phyloP scores from a whole-genome alignment of 2,797 vertebrate species.

The Leptatherina wallacei region DNA sequence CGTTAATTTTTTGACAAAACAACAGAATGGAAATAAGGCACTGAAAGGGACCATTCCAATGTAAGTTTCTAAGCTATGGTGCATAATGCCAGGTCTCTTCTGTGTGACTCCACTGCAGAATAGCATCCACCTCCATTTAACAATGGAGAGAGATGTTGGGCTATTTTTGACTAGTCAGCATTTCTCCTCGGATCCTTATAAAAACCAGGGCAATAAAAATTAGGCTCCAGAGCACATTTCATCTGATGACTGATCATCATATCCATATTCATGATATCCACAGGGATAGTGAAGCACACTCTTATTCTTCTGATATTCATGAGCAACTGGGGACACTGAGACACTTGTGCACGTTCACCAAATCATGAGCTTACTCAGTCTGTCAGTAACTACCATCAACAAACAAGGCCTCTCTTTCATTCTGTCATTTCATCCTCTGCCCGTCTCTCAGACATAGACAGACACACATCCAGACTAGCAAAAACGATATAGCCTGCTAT shows the following conservation, averaged over 20 bases:
- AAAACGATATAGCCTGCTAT: constrained; percentile 19
- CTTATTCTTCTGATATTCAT: constrained; percentile 55
- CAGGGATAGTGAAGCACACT: constrained; percentile 43
- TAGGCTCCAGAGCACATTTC: constrained; percentile 30
- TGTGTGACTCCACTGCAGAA: constrained; percentile 60
- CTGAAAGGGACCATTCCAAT: constrained; percentile 11
- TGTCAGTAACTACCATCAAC: constrained; percentile 46
- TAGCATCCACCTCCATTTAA: constrained; percentile 51
- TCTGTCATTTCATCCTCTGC: constrained; percentile 51
- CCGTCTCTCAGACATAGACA: constrained; percentile 35
- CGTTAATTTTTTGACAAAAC: constrained; percentile 15
- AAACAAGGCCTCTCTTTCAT: constrained; percentile 64
- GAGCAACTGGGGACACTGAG: constrained; percentile 27
- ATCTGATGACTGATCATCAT: constrained; percentile 43
- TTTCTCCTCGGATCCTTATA: constrained; percentile 40
- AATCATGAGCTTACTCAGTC: constrained; percentile 48
- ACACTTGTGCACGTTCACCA: constrained; percentile 23
- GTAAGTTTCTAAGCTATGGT: constrained; percentile 18
- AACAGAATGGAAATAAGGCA: constrained; percentile 21
- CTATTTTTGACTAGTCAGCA: constrained; percentile 61
- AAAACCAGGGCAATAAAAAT: constrained; percentile 38
- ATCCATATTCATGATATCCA: constrained; percentile 60
- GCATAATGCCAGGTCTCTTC: constrained; percentile 39
- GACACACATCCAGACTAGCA: constrained; percentile 24
- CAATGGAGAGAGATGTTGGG: constrained; percentile 37